These are phyloP conservation scores for Heterotis niloticus DNA, from an alignment of 2,113 vertebrate species.

Conservation along the genomic window DNA sequence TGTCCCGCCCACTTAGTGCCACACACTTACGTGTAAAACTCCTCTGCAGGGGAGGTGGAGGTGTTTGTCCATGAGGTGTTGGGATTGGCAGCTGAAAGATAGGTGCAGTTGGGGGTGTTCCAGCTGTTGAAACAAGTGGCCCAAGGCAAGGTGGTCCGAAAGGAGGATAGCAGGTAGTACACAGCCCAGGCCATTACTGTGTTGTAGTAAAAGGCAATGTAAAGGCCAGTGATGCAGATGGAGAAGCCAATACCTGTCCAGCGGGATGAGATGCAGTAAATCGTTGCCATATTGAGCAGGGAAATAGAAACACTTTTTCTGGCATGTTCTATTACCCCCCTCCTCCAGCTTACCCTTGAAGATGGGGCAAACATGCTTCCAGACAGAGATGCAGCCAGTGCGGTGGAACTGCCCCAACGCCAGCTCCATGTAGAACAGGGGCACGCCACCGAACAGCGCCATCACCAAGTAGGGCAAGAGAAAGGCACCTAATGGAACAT, in stretches of 20 bases:
- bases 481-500: slow-evolving; percentile 76
- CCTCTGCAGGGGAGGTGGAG: slow-evolving; percentile 88
- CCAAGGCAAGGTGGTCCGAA: slow-evolving; percentile 83
- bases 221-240: slow-evolving; percentile 92
- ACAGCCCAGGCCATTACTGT: slow-evolving; percentile 98
- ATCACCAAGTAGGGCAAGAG: slow-evolving; percentile 92
- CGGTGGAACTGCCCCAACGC: slow-evolving; percentile 94
- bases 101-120: slow-evolving; percentile 89
- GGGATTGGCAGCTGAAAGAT: slow-evolving; percentile 76
- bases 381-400: slow-evolving; percentile 93
- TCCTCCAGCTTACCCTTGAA: slow-evolving; percentile 83
- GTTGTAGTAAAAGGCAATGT: slow-evolving; percentile 96
- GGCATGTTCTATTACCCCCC: too few species aligned
- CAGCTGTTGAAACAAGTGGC: slow-evolving; percentile 85
- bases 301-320: too few species aligned
- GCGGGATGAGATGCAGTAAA: slow-evolving; percentile 9
- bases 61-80: slow-evolving; percentile 79
- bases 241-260: slow-evolving; percentile 85
- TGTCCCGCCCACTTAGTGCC: slow-evolving; percentile 60
- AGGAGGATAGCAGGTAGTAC: slow-evolving; percentile 92
- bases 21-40: slow-evolving; percentile 98
- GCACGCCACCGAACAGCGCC: slow-evolving; percentile 94
- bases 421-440: slow-evolving; percentile 98
- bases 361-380: slow-evolving; percentile 96
- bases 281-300: slow-evolving; percentile 58